Conservation (phyloP, 2,113 vertebrate genomes). For the Carollia perspicillata region DNA sequence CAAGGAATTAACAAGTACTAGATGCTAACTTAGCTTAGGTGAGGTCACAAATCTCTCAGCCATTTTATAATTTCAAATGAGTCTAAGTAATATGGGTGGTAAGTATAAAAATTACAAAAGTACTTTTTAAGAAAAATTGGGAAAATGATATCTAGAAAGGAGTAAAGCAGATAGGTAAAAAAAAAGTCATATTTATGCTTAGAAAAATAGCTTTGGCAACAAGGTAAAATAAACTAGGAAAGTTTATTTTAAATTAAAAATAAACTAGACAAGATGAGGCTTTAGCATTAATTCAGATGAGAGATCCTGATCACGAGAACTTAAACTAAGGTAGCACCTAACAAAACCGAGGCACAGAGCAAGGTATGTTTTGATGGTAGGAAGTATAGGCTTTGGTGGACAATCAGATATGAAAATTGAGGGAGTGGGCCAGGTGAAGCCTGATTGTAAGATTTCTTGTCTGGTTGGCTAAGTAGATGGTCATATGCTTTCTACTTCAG, state of each 20-base stretch:
- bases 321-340: neutral
- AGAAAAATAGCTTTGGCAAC: neutral
- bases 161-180: neutral
- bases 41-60: neutral
- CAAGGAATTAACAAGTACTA: neutral
- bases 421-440: neutral
- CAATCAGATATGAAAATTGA: neutral
- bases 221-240: neutral
- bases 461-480: neutral
- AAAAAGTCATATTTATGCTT: neutral
- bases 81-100: neutral
- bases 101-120: neutral
- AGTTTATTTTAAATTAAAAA: neutral
- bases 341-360: neutral
- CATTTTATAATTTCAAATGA: neutral
- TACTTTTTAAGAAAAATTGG: neutral
- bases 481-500: neutral
- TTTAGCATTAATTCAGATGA: conserved; percentile 1
- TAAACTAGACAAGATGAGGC: neutral
- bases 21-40: neutral
- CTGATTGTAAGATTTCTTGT: neutral
- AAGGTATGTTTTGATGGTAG: neutral
- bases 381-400: neutral
- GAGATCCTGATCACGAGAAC: neutral
- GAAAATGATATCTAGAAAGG: neutral